These are phyloP conservation scores for Agrilus biguttatus DNA, from an alignment of 2,888 invertebrate species.

Conservation along the genomic window DNA sequence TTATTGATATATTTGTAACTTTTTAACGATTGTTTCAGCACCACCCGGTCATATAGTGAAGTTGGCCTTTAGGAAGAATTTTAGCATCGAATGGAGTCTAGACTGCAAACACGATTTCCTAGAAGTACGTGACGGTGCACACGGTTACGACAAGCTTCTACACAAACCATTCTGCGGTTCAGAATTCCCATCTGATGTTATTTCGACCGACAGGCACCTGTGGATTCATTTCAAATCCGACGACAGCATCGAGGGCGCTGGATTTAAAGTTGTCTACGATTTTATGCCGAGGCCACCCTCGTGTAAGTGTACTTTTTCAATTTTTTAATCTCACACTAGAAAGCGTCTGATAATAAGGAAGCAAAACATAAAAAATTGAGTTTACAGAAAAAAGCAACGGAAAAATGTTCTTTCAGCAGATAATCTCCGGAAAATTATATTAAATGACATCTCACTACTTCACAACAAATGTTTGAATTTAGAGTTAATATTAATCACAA, in stretches of 20 bases:
- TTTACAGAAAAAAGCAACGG: too few relatives aligned
- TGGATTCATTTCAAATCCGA: slow-evolving; percentile 73
- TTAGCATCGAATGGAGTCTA: slow-evolving; percentile 52
- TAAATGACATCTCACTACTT: too few relatives aligned
- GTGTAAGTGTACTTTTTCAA: slow-evolving; percentile 31
- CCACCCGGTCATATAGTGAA: slow-evolving; percentile 50
- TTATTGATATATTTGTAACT: too few relatives aligned
- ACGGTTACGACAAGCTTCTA: slow-evolving; percentile 54
- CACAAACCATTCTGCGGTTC: slow-evolving; percentile 55
- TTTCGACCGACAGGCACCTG: slow-evolving; percentile 56
- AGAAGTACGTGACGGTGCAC: slow-evolving; percentile 69
- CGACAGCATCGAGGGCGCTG: slow-evolving; percentile 62
- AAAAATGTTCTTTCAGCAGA: too few relatives aligned
- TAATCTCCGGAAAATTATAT: too few relatives aligned
- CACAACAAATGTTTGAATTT: too few relatives aligned
- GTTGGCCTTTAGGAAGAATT: slow-evolving; percentile 68
- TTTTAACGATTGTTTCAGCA: slow-evolving; percentile 26
- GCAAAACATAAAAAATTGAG: too few relatives aligned
- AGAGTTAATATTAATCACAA: too few relatives aligned
- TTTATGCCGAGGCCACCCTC: slow-evolving; percentile 44
- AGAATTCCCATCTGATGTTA: slow-evolving; percentile 55
- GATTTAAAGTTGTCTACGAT: slow-evolving; percentile 64
- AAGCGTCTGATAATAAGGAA: too few relatives aligned
- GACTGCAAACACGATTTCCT: slow-evolving; percentile 67
- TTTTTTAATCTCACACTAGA: too few relatives aligned